Percentiles rank a stretch among this genome's conserved stretches.
Evolutionary conservation across 2,888 invertebrate species (phyloP).

Genomic region (Netelia melanura): DNA sequence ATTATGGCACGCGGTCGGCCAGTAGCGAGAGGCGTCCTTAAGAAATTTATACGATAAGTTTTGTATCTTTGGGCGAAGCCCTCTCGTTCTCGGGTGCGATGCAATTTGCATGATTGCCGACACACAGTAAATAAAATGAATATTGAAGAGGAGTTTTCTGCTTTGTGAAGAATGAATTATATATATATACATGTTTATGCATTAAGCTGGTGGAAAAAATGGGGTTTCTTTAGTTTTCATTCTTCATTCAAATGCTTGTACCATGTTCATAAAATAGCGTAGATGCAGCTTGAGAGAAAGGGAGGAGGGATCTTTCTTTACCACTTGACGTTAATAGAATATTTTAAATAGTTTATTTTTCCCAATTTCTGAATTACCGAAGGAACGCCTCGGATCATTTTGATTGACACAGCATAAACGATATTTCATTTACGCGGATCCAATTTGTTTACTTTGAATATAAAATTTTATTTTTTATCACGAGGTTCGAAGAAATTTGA

Average conservation of each 20-base stretch:
- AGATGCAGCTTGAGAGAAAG: too few species aligned
- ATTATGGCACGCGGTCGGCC: background rate
- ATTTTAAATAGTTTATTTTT: too few species aligned
- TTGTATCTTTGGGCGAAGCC: slow-evolving; percentile 29
- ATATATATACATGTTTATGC: background rate
- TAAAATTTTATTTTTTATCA: background rate
- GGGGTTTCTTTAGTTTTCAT: too few species aligned
- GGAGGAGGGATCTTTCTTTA: too few species aligned
- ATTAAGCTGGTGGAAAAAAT: background rate
- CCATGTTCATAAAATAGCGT: too few species aligned
- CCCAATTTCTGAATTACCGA: too few species aligned
- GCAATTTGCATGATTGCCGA: slow-evolving; percentile 68
- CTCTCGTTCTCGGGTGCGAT: slow-evolving; percentile 18
- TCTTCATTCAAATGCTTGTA: too few species aligned
- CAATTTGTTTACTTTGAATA: background rate
- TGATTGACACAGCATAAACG: background rate
- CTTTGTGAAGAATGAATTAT: slow-evolving; percentile 8
- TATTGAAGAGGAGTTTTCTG: slow-evolving; percentile 58
- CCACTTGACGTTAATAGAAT: too few species aligned
- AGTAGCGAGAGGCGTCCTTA: slow-evolving; percentile 5
- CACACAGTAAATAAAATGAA: slow-evolving; percentile 68
- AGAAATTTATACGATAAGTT: slow-evolving; percentile 52
- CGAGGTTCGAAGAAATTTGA: background rate
- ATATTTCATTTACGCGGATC: background rate
- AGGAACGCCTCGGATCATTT: too few species aligned